Evolutionary conservation across 2,113 vertebrate species (phyloP), one percentile per base, ranked within the genome.

Genomic region (Eptatretus burgeri): DNA sequence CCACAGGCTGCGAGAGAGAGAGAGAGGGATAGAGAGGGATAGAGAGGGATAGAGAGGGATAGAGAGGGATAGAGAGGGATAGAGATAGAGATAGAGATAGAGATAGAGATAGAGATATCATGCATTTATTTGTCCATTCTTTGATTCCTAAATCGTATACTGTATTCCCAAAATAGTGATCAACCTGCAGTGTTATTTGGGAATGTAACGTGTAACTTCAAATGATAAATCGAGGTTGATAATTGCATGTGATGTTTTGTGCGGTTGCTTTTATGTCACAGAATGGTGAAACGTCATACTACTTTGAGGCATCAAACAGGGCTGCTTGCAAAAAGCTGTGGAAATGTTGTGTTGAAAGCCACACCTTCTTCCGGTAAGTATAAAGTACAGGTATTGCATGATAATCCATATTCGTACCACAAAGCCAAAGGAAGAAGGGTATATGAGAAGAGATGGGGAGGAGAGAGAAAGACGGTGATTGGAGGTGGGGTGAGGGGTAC

Each of bases 281-380:
- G 85, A 81, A 81, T 71, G 82, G 74, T 20, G 83, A 89, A 74
- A 87, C 83, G 10, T 85, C 82, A 0, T 89, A 83, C 73, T 82
- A 84, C 73, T 91, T 91, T 70, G 82, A 86, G 69, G 75, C 78
- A 14, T 72, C 70, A 51, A 80, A 74, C 71, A 81, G 82, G 69
- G 70, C 68, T 10, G 74, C 77, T 14, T 89, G 85, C 70, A 89
- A 85, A 70, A 75, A 82, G 70, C 76, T 91, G 64, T 91, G 84
- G 84, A 87, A 82, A 63, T 82, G 81, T 67, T 85, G 83, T 64
- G 81, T 91, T 10, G 83, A 87, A 49, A 76, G 86, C 69, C 85
- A 91, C 49, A 79, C 77, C 0, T 91, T 91, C 73, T 91, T 85
- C 74, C 83, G 85, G 82, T 83, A 11, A 10, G n/a, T 19, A n/a